These are phyloP conservation scores for Metallyticus violacea DNA, from an alignment of 2,888 invertebrate genomes.

Conservation along the genomic window DNA sequence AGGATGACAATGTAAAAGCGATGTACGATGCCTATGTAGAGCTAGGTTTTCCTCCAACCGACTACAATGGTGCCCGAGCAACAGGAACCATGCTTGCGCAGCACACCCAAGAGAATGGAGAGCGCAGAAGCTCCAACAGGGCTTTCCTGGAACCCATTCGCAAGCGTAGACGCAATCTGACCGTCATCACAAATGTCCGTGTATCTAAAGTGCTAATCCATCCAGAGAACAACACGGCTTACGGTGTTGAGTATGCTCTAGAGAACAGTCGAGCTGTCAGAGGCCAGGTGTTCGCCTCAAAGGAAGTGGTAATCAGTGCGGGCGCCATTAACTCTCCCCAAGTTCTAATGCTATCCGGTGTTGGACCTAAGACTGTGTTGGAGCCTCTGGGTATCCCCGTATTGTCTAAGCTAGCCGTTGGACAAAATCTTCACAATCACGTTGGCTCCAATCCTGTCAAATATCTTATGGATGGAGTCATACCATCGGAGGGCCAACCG, in stretches of 20 bases:
- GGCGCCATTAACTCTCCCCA: not conserved
- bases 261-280: not conserved
- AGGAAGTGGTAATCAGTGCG: not conserved
- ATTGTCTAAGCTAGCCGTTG: not conserved
- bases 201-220: not conserved
- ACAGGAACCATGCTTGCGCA: not conserved
- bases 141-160: constrained; percentile 7
- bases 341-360: constrained; percentile 1
- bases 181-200: not conserved
- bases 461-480: not conserved
- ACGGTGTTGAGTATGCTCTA: not conserved
- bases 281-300: not conserved
- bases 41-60: not conserved
- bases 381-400: not conserved
- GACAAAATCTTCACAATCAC: constrained; percentile 5
- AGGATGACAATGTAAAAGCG: not conserved
- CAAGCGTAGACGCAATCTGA: not conserved
- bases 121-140: not conserved
- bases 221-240: not conserved
- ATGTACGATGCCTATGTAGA: not conserved
- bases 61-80: not conserved
- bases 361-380: not conserved
- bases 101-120: not conserved
- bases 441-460: not conserved
- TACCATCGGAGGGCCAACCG: not conserved